phyloP scores from a whole-genome alignment of 2,888 invertebrate species.

The Sphaerophoria rueppellii region DNA sequence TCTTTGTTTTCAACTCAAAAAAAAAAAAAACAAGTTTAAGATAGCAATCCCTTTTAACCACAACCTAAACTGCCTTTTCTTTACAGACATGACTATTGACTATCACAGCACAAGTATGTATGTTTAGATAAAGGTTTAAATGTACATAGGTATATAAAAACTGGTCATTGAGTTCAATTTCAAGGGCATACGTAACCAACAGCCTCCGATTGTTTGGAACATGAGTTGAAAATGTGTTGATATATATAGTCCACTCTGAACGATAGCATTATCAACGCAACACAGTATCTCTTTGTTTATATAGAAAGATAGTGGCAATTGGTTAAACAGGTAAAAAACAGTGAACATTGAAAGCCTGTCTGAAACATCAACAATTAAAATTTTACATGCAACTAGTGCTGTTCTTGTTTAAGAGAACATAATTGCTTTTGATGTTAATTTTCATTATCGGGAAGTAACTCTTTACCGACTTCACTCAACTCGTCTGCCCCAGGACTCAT shows the following conservation, averaged over 20 bases:
- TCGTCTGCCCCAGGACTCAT: conserved; percentile 15
- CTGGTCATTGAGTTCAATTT: conserved; percentile 18
- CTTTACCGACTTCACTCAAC: conserved; percentile 10
- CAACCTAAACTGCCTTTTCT: not conserved
- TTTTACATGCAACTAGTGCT: conserved; percentile 6
- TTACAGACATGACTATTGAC: not conserved
- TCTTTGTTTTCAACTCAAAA: not conserved
- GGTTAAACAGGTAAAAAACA: conserved; percentile 32
- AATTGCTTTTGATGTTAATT: conserved; percentile 37
- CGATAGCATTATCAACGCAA: not conserved
- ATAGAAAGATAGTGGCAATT: not conserved
- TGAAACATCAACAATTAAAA: conserved; percentile 31
- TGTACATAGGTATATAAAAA: not conserved
- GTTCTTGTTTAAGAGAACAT: conserved; percentile 29
- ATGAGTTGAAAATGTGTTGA: conserved; percentile 14
- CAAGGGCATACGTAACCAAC: conserved; percentile 33
- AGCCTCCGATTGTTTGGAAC: conserved; percentile 3
- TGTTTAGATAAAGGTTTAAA: not conserved
- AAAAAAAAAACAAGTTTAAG: not conserved
- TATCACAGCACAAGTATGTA: not conserved
- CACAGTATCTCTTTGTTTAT: not conserved
- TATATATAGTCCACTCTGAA: too few relatives aligned
- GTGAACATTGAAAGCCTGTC: conserved; percentile 10
- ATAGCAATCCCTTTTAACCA: not conserved
- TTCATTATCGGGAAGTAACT: conserved; percentile 25